Evolutionary conservation across 2,888 invertebrate species (phyloP).

Genomic region (Tridacna crocea): DNA sequence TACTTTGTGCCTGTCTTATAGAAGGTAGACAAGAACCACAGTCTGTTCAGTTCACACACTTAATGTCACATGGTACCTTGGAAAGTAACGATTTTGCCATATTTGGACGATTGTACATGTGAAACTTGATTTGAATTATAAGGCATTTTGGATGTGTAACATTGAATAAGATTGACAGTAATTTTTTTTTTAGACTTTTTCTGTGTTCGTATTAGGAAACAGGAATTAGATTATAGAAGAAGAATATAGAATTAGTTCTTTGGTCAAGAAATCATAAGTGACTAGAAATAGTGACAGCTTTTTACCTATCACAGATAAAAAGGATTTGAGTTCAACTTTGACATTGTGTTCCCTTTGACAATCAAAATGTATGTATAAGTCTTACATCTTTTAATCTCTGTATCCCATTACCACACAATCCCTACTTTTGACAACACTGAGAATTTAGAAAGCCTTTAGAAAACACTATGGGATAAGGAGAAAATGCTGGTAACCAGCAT

Average conservation of each 20-base stretch:
- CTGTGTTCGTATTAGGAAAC: constrained; percentile 25
- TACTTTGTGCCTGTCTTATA: not conserved
- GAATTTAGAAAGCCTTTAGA: too few species aligned
- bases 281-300: too few species aligned
- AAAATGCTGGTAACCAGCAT: too few species aligned
- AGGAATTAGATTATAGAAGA: not conserved
- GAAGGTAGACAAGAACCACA: constrained; percentile 18
- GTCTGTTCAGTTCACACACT: constrained; percentile 50
- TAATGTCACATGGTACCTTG: constrained; percentile 35
- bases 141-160: not conserved
- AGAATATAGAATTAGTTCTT: not conserved
- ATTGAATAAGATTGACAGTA: not conserved
- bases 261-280: not conserved
- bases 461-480: too few species aligned
- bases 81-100: constrained; percentile 53
- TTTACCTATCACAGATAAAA: too few species aligned
- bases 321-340: too few species aligned
- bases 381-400: too few species aligned
- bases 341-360: too few species aligned
- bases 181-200: not conserved
- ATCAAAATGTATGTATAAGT: too few species aligned
- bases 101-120: constrained; percentile 32
- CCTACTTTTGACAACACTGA: too few species aligned
- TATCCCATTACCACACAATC: too few species aligned
- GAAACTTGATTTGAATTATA: not conserved